A percentile compares a stretch with the other conserved stretches of the same genome.
These are phyloP conservation scores for Bombus superbus DNA, from an alignment of 1,140 invertebrate genomes.

Conservation along the genomic window DNA sequence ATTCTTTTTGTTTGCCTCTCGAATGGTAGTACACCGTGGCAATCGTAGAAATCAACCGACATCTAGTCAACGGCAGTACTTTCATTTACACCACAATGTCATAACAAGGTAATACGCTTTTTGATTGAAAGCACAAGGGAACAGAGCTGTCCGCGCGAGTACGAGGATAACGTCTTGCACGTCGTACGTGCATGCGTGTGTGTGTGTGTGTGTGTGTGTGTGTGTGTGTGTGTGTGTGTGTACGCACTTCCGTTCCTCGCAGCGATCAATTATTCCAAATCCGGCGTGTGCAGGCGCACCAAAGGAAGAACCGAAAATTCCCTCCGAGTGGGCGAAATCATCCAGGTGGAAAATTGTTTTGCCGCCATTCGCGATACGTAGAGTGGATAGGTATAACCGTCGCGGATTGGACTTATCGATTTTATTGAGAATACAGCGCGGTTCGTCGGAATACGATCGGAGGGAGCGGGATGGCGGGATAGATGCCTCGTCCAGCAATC, in stretches of 20 bases:
- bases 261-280: slow-evolving; percentile 60
- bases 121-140: background rate
- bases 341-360: slow-evolving; percentile 70
- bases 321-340: slow-evolving; percentile 63
- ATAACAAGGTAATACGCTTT: background rate
- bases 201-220: background rate
- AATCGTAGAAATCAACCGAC: background rate
- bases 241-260: slow-evolving; percentile 9
- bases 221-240: background rate
- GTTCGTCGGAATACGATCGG: slow-evolving; percentile 37
- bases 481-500: slow-evolving; percentile 56
- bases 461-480: background rate
- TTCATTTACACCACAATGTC: background rate
- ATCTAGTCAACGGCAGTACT: background rate
- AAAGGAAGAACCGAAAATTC: slow-evolving; percentile 54
- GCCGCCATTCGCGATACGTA: slow-evolving; percentile 55
- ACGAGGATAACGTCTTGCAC: background rate
- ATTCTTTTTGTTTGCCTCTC: background rate
- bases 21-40: background rate
- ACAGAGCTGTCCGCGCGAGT: background rate
- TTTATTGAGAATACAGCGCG: slow-evolving; percentile 65
- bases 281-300: slow-evolving; percentile 16
- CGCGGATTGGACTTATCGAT: slow-evolving; percentile 67
- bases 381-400: slow-evolving; percentile 57
- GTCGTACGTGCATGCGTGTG: background rate